Base-by-base conservation (phyloP, 2,113 vertebrate genomes). In the Dolichallabes microphthalmus region DNA sequence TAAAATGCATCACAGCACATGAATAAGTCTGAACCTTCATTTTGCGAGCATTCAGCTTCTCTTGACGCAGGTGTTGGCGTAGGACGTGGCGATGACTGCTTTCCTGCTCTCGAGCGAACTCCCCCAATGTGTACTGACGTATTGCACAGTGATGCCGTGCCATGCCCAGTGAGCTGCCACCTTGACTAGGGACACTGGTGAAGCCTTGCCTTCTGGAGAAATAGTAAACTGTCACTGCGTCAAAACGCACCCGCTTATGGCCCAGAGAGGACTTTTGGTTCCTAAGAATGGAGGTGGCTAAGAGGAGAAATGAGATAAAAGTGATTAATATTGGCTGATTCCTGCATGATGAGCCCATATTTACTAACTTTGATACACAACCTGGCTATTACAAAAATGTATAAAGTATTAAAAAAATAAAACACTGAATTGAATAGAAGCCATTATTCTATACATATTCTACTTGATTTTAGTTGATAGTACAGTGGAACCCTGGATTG, bases 171-270 rank as follows among this genome's bases (percentile, higher is more conserved):
- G 98, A 98, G 93, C 98, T 99, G 87, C 98, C 98, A 0, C 98
- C 98, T 50, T 99, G 98, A 91, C 98, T 99, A 93, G 98, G 98
- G 86, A 99, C 98, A 3, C 98, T 99, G 91, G 98, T 99, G 92
- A 99, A 99, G n/a, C 98, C 98, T 93, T 99, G 98, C 80, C 96
- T 96, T 50, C 97, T 94, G 55, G 97, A 96, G 30, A 99, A 99
- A 94, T 99, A 99, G 89, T 97, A 99, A 1, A 99, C 98, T 0
- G 97, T 99, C 92, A 99, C 98, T 85, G 97, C 95, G 82, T 97
- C 97, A 0, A 99, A 99, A 50, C 98, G 97, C 0, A 99, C 98
- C 22, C 93, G 96, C 90, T 99, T 99, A 30, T 95, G 92, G 66
- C 94, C 91, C 3, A 90, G 91, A 4, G 95, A 92, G 66, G 94